Base-by-base conservation (phyloP, 2,888 invertebrate genomes). In the Phorcus lineatus region DNA sequence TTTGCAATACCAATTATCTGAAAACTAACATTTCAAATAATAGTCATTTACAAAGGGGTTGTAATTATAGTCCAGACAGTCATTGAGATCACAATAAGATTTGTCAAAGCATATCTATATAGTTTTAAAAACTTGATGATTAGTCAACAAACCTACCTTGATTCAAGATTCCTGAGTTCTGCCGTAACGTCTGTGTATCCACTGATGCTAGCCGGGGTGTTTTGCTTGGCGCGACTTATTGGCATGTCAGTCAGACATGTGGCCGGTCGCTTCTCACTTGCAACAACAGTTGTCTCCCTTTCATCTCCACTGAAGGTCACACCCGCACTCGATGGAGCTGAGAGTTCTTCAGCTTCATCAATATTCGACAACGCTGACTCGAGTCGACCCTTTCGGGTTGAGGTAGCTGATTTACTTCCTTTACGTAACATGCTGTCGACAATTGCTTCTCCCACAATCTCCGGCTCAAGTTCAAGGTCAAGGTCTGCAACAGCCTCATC, bases 381-480 rank as follows among this genome's bases (percentile, higher is more conserved):
- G 36, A 70, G 28, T n/a, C 70, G 70, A 36, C 36, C 36, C 24
- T 70, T 70, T 11, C 40, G 70, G 2, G 70, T 70, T 11, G 70
- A 70, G 7, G 67, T 36, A 4, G 70, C 70, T 11, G 70, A 70
- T 31, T 40, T 31, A 19, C 70, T 40, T 36, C 70, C 40, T 40
- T 40, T 70, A 17, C 40, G 28, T 11, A 70, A n/a, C 16, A 70
- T 40, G n/a, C 19, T 70, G 70, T 70, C 70, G 2, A 70, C n/a
- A 16, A 70, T 17, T 7, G 28, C 36, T 40, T 70, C 70, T 9
- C 40, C 70, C 16, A 70, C 36, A 40, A 70, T 70, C 24, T 70
- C 70, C 40, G 70, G 70, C 40, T 70, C 70, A 16, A 70, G 70
- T 70, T 70, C 70, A 17, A 70, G 31, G 70, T 70, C 70, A 70